Evolutionary conservation across 2,797 vertebrate species (phyloP).

Genomic region (Gymnoscopelus microlampas): DNA sequence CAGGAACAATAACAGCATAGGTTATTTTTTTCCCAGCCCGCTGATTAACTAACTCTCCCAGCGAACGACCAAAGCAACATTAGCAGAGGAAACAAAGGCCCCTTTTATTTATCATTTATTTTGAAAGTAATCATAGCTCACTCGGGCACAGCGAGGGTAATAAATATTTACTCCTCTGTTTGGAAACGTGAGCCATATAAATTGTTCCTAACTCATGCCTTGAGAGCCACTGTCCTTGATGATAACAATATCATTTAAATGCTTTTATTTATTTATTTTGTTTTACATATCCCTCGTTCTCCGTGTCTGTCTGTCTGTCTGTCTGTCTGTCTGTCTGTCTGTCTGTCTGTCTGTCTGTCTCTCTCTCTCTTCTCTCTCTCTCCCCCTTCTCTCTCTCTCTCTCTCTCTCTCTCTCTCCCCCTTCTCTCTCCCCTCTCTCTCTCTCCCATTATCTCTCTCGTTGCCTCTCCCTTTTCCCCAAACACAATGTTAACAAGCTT

Average conservation of each 20-base stretch:
- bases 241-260: slow-evolving; percentile 76
- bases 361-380: slow-evolving; percentile 3
- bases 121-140: slow-evolving; percentile 67
- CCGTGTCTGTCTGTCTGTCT: too few relatives aligned
- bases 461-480: slow-evolving; percentile 10
- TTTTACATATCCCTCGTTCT: slow-evolving; percentile 52
- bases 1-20: slow-evolving; percentile 55
- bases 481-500: slow-evolving; percentile 75
- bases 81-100: slow-evolving; percentile 59
- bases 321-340: too few relatives aligned
- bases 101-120: slow-evolving; percentile 68
- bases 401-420: slow-evolving; percentile 34
- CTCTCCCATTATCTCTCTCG: slow-evolving; percentile 7
- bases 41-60: slow-evolving; percentile 65
- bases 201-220: slow-evolving; percentile 58
- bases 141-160: slow-evolving; percentile 52
- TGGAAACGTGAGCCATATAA: slow-evolving; percentile 63
- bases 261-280: slow-evolving; percentile 37
- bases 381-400: slow-evolving; percentile 53
- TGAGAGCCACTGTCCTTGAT: slow-evolving; percentile 58
- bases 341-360: too few relatives aligned
- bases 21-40: slow-evolving; percentile 45
- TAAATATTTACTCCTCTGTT: slow-evolving; percentile 72
- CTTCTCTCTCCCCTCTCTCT: slow-evolving; percentile 18
- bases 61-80: slow-evolving; percentile 38